A percentile compares a stretch with the other conserved stretches of the same genome.
These are phyloP conservation scores for Aporrectodea caliginosa DNA, from an alignment of 1,140 invertebrate genomes.

Conservation along the genomic window DNA sequence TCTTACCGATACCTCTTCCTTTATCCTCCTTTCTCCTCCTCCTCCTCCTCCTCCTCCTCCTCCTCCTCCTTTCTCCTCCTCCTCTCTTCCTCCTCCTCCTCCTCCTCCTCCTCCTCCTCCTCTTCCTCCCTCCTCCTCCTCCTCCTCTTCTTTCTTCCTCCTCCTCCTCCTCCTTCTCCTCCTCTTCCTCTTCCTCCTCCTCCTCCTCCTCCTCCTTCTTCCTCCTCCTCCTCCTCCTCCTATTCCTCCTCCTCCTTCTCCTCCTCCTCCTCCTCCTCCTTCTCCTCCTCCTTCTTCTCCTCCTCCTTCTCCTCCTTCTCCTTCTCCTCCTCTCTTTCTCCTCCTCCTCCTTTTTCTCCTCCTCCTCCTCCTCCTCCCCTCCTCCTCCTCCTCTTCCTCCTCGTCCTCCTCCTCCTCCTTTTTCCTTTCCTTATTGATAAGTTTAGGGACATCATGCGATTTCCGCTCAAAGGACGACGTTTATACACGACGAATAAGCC, in stretches of 20 bases:
- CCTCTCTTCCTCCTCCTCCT: neutral
- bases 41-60: neutral
- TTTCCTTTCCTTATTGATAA: neutral
- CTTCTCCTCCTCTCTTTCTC: neutral
- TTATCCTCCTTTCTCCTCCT: constrained; percentile 1
- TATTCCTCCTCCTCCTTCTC: too few relatives aligned
- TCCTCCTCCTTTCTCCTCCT: neutral
- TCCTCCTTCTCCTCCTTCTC: constrained; percentile 1
- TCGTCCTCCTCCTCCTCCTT: constrained; percentile 2
- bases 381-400: constrained; percentile 1
- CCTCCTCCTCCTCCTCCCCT: neutral
- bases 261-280: constrained; percentile 1
- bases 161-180: neutral
- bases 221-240: too few relatives aligned
- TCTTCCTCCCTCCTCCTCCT: neutral
- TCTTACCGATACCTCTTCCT: neutral
- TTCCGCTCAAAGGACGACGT: too few relatives aligned
- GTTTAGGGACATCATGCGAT: too few relatives aligned
- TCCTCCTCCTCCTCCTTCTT: neutral
- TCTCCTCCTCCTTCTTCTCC: neutral
- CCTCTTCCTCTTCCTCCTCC: neutral
- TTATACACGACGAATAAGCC: neutral
- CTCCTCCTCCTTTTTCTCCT: neutral
- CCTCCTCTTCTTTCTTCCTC: neutral
- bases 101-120: constrained; percentile 5